These are phyloP conservation scores for Drosophila tani DNA, from an alignment of 1,140 invertebrate species.

Conservation along the genomic window DNA sequence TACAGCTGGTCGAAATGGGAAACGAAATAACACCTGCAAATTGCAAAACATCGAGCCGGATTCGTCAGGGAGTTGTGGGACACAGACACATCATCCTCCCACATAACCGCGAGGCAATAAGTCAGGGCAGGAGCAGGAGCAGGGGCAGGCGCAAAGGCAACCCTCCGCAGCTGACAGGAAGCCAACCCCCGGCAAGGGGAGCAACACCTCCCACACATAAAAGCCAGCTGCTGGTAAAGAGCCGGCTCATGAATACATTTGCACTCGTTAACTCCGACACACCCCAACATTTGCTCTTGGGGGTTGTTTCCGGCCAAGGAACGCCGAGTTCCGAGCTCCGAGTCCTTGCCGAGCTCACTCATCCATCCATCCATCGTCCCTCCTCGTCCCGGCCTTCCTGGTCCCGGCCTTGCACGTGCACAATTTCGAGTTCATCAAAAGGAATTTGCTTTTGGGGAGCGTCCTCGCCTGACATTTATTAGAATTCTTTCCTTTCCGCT, in stretches of 20 bases:
- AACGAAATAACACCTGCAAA: slow-evolving; percentile 76
- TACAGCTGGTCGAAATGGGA: slow-evolving; percentile 61
- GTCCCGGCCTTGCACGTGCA: slow-evolving; percentile 76
- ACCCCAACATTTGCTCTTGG: slow-evolving; percentile 56
- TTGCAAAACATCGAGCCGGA: slow-evolving; percentile 72
- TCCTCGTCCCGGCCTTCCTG: not conserved
- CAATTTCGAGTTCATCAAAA: slow-evolving; percentile 82
- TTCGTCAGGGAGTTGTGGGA: slow-evolving; percentile 55
- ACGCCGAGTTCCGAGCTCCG: not conserved
- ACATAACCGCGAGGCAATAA: slow-evolving; percentile 64
- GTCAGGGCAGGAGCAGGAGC: slow-evolving; percentile 43
- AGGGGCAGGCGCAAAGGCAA: slow-evolving; percentile 12
- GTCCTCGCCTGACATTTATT: slow-evolving; percentile 73
- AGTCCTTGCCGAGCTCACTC: slow-evolving; percentile 29
- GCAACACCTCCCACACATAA: slow-evolving; percentile 43
- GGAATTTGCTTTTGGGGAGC: slow-evolving; percentile 69
- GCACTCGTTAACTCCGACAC: slow-evolving; percentile 81
- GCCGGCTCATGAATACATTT: slow-evolving; percentile 84
- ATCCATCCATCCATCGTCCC: slow-evolving; percentile 19
- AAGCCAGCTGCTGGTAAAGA: slow-evolving; percentile 64
- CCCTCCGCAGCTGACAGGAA: slow-evolving; percentile 71
- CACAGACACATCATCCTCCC: slow-evolving; percentile 17
- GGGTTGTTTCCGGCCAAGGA: slow-evolving; percentile 44
- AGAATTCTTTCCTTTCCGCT: slow-evolving; percentile 66
- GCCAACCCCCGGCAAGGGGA: slow-evolving; percentile 31